Percentiles rank a stretch among this genome's conserved stretches.
phyloP scores from a whole-genome alignment of 2,888 invertebrate genomes.

The Endotricha flammealis region DNA sequence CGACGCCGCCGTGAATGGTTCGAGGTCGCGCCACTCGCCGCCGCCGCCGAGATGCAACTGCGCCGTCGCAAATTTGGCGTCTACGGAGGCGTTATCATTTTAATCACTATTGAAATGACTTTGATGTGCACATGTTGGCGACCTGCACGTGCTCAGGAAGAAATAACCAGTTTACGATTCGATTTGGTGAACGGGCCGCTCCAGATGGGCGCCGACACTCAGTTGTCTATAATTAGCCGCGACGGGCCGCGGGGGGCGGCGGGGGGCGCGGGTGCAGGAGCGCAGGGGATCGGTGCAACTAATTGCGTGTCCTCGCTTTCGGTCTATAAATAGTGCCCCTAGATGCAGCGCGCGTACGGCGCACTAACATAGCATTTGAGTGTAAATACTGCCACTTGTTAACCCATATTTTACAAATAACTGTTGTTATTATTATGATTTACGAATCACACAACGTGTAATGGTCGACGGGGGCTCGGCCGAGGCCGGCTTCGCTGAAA shows the following conservation, averaged over 20 bases:
- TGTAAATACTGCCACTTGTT: not conserved
- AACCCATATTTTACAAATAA: not conserved
- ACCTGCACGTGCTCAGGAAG: no score
- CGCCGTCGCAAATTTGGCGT: no score
- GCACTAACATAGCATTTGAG: not conserved
- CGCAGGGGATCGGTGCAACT: no score
- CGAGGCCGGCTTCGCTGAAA: not conserved
- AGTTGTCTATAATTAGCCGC: not conserved
- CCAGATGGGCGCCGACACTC: not conserved
- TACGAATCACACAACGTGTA: no score
- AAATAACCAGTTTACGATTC: not conserved
- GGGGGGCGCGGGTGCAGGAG: slow-evolving; percentile 3
- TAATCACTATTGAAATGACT: no score
- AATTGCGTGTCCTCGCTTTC: slow-evolving; percentile 2
- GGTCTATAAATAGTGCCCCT: slow-evolving; percentile 3
- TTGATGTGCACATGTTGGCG: no score
- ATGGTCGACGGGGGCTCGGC: no score
- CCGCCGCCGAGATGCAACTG: no score
- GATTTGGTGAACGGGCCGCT: not conserved
- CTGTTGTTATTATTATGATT: no score
- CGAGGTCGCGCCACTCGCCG: no score
- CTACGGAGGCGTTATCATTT: no score
- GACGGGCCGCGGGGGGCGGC: not conserved
- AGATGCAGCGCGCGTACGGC: not conserved
- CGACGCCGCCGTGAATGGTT: no score